Percentiles rank a stretch among this genome's conserved stretches.
Conservation (phyloP, 2,888 invertebrate species). For the Julus scanicus region DNA sequence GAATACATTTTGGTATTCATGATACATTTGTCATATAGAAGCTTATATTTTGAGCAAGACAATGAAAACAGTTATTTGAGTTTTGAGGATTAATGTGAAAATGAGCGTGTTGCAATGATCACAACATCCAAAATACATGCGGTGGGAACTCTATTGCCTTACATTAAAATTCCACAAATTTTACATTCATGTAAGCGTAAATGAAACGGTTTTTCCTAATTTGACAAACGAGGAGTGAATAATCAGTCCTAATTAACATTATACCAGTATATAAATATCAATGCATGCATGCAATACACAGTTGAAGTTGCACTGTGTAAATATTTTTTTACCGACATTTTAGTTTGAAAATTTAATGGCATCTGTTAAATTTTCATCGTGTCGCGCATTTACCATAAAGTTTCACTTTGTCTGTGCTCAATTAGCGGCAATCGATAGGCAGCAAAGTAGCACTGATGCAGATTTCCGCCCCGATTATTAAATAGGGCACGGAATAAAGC, state of each 20-base stretch:
- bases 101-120: not conserved
- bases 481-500: not conserved
- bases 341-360: not conserved
- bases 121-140: not conserved
- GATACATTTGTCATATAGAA: no score
- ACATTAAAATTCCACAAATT: not conserved
- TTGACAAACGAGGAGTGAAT: not conserved
- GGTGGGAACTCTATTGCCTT: not conserved
- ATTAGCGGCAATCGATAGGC: slow-evolving; percentile 1
- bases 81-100: no score
- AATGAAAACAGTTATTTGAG: no score
- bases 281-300: not conserved
- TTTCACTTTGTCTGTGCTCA: not conserved
- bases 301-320: not conserved
- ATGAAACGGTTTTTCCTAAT: not conserved
- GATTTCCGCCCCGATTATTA: not conserved
- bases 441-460: slow-evolving; percentile 17
- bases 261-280: not conserved
- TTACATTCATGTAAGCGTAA: not conserved
- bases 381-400: not conserved
- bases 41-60: no score
- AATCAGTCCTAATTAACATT: not conserved
- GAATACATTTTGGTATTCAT: no score
- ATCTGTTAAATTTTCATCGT: slow-evolving; percentile 24
- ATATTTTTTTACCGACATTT: not conserved